These are phyloP conservation scores for Catharus bicknelli DNA, from an alignment of 2,113 vertebrate species.

Conservation along the genomic window DNA sequence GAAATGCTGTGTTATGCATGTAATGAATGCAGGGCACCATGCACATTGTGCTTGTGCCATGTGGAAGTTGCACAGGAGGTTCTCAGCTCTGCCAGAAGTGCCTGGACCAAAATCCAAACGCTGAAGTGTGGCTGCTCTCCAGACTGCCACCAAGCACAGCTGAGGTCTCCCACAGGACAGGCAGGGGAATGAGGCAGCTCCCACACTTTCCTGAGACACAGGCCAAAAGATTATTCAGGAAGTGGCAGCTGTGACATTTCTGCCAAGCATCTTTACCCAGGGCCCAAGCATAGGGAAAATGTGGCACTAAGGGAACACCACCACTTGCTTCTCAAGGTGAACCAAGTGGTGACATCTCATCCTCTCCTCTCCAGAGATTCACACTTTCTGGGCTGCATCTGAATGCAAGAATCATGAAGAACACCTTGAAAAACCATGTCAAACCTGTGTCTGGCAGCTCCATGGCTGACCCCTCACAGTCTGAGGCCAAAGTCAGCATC, in stretches of 20 bases:
- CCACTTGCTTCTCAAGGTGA: neutral
- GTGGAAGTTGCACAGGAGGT: neutral
- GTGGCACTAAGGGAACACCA: accelerated
- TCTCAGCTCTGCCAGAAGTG: neutral
- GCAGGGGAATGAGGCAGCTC: neutral
- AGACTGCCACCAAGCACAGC: neutral
- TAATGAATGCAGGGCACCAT: neutral
- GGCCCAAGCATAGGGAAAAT: accelerated
- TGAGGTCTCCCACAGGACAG: neutral
- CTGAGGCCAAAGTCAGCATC: neutral
- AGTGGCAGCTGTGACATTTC: neutral
- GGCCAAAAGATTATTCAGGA: neutral
- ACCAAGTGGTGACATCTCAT: neutral
- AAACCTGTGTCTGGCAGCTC: neutral
- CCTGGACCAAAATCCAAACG: neutral
- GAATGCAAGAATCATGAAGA: neutral
- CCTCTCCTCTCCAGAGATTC: neutral
- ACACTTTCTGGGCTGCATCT: neutral
- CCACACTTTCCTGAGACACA: accelerated
- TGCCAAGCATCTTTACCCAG: neutral
- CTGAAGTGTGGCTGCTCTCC: neutral
- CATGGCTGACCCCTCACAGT: neutral
- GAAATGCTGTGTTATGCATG: neutral
- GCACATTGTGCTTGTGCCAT: neutral
- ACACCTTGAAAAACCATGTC: neutral